These are phyloP conservation scores for Pangasius macronema DNA, from an alignment of 2,797 vertebrate species.

Conservation along the genomic window DNA sequence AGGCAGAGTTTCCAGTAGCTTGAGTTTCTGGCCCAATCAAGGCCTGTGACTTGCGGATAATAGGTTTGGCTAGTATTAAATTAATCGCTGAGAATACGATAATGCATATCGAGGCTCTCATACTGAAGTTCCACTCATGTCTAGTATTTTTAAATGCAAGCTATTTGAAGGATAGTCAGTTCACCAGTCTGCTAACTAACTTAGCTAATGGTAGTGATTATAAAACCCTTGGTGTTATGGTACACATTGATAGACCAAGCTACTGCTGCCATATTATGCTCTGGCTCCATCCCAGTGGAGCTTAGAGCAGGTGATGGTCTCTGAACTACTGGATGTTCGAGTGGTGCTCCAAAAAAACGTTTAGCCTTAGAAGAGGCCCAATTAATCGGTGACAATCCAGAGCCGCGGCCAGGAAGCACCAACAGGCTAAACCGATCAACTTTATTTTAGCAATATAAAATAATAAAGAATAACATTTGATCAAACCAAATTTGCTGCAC, in stretches of 20 bases:
- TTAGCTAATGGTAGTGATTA: background rate
- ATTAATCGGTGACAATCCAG: background rate
- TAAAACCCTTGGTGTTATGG: background rate
- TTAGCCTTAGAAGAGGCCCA: background rate
- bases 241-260: background rate
- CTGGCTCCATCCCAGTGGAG: background rate
- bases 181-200: background rate
- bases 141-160: background rate
- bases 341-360: background rate
- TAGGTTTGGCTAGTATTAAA: background rate
- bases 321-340: background rate
- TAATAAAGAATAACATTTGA: background rate
- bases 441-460: background rate
- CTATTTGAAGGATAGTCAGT: background rate
- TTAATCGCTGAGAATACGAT: background rate
- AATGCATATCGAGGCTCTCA: background rate
- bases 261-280: too few species aligned
- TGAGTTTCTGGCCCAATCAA: constrained; percentile 12
- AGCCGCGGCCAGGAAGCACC: background rate
- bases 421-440: background rate
- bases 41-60: constrained; percentile 27
- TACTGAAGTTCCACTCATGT: background rate
- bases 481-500: background rate
- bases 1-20: constrained; percentile 2
- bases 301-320: background rate